phyloP scores from a whole-genome alignment of 2,888 invertebrate species.

The Caenorhabditis uteleia region DNA sequence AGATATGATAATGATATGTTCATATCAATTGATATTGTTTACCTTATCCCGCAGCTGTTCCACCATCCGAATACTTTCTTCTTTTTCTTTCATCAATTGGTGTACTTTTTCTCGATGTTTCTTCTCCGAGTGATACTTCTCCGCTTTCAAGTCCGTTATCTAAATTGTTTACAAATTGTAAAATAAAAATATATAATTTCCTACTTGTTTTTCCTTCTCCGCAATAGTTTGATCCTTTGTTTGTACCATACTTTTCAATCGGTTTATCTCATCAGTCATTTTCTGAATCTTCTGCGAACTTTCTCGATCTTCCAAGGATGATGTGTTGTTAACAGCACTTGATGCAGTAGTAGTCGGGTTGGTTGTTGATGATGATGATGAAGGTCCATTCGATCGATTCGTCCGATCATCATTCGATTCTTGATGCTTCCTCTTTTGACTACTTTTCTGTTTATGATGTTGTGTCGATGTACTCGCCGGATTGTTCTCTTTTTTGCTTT shows the following conservation, averaged over 20 bases:
- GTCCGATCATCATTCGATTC: no score
- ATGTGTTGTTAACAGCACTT: background rate
- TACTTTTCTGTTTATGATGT: no score
- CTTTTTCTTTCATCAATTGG: constrained; percentile 51
- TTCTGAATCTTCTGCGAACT: constrained; percentile 48
- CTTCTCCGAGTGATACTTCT: constrained; percentile 45
- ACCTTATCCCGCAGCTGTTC: constrained; percentile 17
- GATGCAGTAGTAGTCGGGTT: no score
- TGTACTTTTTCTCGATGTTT: constrained; percentile 46
- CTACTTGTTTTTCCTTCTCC: constrained; percentile 51
- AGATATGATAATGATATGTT: no score
- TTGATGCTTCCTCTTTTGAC: no score
- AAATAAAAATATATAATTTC: no score
- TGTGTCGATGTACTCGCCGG: no score
- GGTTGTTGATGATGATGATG: no score
- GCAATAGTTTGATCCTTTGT: constrained; percentile 43
- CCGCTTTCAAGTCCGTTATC: constrained; percentile 57
- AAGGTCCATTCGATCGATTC: no score
- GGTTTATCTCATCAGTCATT: constrained; percentile 50
- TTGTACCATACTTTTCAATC: constrained; percentile 35
- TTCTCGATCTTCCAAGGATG: background rate
- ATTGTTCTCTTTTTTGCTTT: no score
- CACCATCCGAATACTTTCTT: constrained; percentile 37
- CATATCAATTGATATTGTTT: no score
- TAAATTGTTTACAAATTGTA: no score